These are phyloP conservation scores for Morone chrysops DNA, from an alignment of 2,113 vertebrate species.

Conservation along the genomic window DNA sequence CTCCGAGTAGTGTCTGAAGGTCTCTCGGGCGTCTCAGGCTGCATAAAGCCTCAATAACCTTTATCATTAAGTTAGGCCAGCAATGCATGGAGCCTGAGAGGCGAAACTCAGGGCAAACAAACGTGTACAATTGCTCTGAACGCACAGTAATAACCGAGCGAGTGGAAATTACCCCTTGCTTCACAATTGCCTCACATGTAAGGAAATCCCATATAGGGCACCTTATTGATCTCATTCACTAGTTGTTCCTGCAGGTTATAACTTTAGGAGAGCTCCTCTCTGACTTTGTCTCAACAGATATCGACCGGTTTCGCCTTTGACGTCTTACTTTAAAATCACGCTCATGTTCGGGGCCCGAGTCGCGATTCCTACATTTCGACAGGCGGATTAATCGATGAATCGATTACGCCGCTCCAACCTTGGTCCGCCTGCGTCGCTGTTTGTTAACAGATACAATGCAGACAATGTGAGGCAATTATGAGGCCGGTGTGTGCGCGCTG, in stretches of 20 bases:
- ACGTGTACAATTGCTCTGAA: background rate
- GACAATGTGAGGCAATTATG: slow-evolving; percentile 50
- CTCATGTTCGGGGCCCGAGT: slow-evolving; percentile 7
- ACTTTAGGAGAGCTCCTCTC: background rate
- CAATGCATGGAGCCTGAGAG: background rate
- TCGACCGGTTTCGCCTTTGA: slow-evolving; percentile 25
- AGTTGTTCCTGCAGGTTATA: background rate
- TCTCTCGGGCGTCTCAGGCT: background rate
- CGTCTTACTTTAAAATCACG: slow-evolving; percentile 15
- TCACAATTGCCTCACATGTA: slow-evolving; percentile 11
- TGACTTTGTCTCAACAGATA: background rate
- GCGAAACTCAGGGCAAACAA: background rate
- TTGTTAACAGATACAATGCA: slow-evolving; percentile 39
- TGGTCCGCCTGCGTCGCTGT: background rate
- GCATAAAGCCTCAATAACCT: background rate
- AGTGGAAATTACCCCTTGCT: background rate
- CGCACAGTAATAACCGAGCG: background rate
- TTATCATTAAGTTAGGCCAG: background rate
- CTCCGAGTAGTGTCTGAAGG: too few species aligned
- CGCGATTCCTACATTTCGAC: background rate
- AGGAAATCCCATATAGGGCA: background rate
- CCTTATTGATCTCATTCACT: background rate
- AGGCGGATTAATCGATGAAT: slow-evolving; percentile 41
- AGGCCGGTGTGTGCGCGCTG: background rate
- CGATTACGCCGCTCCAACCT: slow-evolving; percentile 14